Percentiles rank a stretch among this genome's conserved stretches.
Conservation (phyloP, 2,888 invertebrate genomes). For the Plutella xylostella region DNA sequence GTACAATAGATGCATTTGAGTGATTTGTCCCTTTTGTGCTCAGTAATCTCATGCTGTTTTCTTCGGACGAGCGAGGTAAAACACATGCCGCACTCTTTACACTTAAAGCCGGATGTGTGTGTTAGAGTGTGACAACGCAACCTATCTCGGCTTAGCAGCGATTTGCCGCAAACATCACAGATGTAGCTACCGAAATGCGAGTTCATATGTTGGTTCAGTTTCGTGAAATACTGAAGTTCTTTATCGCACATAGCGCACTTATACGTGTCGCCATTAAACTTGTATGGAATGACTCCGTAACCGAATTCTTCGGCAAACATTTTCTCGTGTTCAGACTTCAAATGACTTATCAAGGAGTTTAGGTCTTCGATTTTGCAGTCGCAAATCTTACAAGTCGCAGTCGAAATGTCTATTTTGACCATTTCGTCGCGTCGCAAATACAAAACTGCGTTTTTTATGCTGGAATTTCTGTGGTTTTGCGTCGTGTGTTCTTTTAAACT, state of each 20-base stretch:
- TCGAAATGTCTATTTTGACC: conserved; percentile 50
- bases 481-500: conserved; percentile 48
- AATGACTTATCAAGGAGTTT: conserved; percentile 31
- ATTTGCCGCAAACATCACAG: conserved; percentile 53
- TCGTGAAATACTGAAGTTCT: conserved; percentile 47
- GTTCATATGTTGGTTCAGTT: conserved; percentile 59
- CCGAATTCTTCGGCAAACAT: conserved; percentile 32
- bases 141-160: conserved; percentile 44
- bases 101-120: conserved; percentile 41
- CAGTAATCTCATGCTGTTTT: conserved; percentile 33
- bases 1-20: conserved; percentile 43
- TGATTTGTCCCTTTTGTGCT: conserved; percentile 34
- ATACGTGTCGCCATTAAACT: conserved; percentile 27
- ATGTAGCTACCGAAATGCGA: conserved; percentile 45
- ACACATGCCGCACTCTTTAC: conserved; percentile 33
- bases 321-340: conserved; percentile 31
- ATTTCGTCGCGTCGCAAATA: conserved; percentile 49
- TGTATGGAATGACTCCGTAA: conserved; percentile 47
- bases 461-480: conserved; percentile 33
- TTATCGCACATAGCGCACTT: conserved; percentile 43
- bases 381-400: conserved; percentile 34
- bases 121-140: conserved; percentile 38
- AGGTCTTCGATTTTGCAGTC: conserved; percentile 24
- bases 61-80: conserved; percentile 41
- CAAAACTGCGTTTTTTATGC: conserved; percentile 41